Evolutionary conservation across 2,113 vertebrate genomes (phyloP).

Genomic region (Bungarus multicinctus): DNA sequence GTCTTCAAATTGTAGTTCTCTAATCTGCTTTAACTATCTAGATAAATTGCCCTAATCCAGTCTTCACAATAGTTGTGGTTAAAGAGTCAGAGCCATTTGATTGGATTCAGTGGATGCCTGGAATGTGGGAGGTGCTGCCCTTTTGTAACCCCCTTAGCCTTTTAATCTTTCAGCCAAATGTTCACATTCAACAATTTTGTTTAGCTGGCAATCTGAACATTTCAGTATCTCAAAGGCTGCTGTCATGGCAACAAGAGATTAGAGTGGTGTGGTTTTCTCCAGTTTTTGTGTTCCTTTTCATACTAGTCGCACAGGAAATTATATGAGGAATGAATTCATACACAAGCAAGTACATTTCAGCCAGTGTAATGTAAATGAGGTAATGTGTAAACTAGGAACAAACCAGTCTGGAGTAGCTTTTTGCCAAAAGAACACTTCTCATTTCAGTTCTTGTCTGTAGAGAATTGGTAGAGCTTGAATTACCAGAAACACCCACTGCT

Average conservation of each 20-base stretch:
- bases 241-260: constrained; percentile 85
- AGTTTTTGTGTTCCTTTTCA: constrained; percentile 69
- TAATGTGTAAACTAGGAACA: constrained; percentile 52
- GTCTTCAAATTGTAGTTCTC: constrained; percentile 79
- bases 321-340: constrained; percentile 61
- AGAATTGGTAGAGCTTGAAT: constrained; percentile 35
- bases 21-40: constrained; percentile 86
- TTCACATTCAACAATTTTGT: constrained; percentile 89
- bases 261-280: constrained; percentile 72
- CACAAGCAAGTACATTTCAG: constrained; percentile 43
- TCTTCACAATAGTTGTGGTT: constrained; percentile 80
- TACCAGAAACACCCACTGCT: constrained; percentile 40
- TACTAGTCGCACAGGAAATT: constrained; percentile 66
- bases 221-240: constrained; percentile 82
- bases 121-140: constrained; percentile 84
- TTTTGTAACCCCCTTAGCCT: constrained; percentile 82
- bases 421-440: constrained; percentile 12
- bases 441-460: constrained; percentile 21
- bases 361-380: constrained; percentile 40
- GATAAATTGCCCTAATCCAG: constrained; percentile 84
- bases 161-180: constrained; percentile 88
- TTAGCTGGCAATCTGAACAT: constrained; percentile 85
- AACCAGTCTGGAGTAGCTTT: constrained; percentile 30
- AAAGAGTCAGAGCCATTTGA: constrained; percentile 83
- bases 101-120: constrained; percentile 82